phyloP scores from a whole-genome alignment of 2,113 vertebrate species.

The Pagrus major region DNA sequence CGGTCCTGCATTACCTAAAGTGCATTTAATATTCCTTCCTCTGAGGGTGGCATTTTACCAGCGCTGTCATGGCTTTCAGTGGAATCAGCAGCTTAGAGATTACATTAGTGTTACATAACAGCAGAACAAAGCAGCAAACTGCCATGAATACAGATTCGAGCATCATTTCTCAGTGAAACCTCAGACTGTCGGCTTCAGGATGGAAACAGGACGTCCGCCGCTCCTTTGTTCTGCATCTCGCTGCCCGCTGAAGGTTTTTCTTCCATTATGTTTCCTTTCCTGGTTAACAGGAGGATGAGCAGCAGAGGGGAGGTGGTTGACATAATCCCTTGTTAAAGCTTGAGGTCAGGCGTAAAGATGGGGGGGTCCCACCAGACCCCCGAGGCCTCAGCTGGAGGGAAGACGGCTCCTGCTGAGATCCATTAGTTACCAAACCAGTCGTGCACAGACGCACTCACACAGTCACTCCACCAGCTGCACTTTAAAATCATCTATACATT shows the following conservation, averaged over 20 bases:
- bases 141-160: background rate
- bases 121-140: background rate
- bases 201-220: background rate
- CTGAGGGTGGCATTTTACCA: background rate
- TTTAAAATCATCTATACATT: background rate
- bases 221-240: background rate
- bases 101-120: conserved; percentile 10
- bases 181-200: background rate
- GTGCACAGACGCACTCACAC: conserved; percentile 4
- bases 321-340: conserved; percentile 24
- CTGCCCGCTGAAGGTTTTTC: background rate
- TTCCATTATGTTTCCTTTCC: conserved; percentile 1
- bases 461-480: background rate
- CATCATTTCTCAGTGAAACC: background rate
- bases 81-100: background rate
- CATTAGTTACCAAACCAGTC: conserved; percentile 49
- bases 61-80: background rate
- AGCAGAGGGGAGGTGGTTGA: background rate
- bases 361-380: background rate
- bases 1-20: background rate
- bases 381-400: conserved; percentile 38
- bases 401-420: conserved; percentile 17
- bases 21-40: background rate
- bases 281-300: background rate
- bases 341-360: conserved; percentile 15